Base-by-base conservation (phyloP, 1,140 invertebrate species). In the Aplysia californica region DNA sequence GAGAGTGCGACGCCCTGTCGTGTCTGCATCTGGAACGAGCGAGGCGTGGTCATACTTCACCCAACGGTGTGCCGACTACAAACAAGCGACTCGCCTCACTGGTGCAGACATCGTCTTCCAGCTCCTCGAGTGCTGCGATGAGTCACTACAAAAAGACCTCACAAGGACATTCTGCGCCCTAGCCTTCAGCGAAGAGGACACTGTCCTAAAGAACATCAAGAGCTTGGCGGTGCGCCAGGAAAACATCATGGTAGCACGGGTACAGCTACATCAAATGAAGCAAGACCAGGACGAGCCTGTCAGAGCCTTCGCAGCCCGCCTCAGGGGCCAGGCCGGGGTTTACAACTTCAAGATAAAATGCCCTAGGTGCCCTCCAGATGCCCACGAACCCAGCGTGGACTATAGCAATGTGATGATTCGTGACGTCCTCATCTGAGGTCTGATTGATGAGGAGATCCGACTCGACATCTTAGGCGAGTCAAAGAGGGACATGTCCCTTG, bases 321-420 rank as follows among this genome's bases (percentile, higher is more conserved):
- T 66, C 5, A 39, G 69, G 5, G 76, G 76, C 21, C 76, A 77
- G 44, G 76, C 76, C 0, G 39, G 58, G 6, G 58, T 77, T 5
- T 77, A 59, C 69, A 64, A 73, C 15, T 77, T 73, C 50, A 72
- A 33, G 5, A 10, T 77, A n/a, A 31, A 70, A 41, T 77, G 68
- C 58, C 50, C 50, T 33, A n/a, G n/a, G 5, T 21, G 15, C 10
- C 44, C 44, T 15, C 44, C n/a, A 50, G n/a, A 50, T 50, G 44
- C 44, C n/a, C 36, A 33, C 36, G 26, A n/a, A 35, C 29, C 23
- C 33, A 0, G 4, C 4, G 58, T 72, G 18, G 58, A 77, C 36
- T 77, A 77, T 44, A 77, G 66, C 29, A 41, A 77, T 58, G 20
- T 64, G n/a, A 71, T 77, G 58, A 31, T 77, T 35, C 50, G 75